These are phyloP conservation scores for Cabera pusaria DNA, from an alignment of 2,888 invertebrate species.

Conservation along the genomic window DNA sequence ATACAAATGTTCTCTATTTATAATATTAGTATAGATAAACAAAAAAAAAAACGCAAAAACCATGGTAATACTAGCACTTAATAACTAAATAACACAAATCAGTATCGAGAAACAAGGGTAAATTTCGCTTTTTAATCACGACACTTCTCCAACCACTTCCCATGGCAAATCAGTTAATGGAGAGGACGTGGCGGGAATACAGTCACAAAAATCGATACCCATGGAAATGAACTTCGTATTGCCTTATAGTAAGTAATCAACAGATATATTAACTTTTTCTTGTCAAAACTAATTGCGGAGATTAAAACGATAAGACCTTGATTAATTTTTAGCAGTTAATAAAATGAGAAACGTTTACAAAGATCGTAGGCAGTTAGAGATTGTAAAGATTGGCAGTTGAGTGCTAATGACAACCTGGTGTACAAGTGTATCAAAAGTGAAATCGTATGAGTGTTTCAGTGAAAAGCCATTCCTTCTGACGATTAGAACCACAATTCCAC, in stretches of 20 bases:
- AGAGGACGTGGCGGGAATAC: conserved; percentile 58
- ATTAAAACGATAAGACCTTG: conserved; percentile 8
- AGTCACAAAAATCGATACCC: conserved; percentile 40
- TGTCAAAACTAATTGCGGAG: conserved; percentile 8
- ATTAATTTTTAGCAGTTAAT: conserved; percentile 2
- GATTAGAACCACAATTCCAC: conserved; percentile 9
- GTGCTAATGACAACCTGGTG: too few species aligned
- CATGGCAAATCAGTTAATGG: conserved; percentile 65
- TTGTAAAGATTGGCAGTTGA: too few species aligned
- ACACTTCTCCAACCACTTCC: conserved; percentile 50
- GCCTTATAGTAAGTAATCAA: conserved; percentile 47
- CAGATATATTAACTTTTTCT: conserved; percentile 37
- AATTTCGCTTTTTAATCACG: conserved; percentile 43
- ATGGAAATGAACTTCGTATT: conserved; percentile 49
- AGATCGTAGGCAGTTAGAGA: not conserved
- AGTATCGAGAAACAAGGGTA: conserved; percentile 29
- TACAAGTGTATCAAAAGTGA: conserved; percentile 1
- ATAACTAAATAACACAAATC: conserved; percentile 19
- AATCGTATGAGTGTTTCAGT: conserved; percentile 7
- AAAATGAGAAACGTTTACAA: not conserved
- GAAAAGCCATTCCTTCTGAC: conserved; percentile 9
- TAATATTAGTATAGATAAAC: too few species aligned
- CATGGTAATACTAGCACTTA: too few species aligned
- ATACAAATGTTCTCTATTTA: too few species aligned
- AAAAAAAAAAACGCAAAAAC: too few species aligned